Evolutionary conservation across 2,797 vertebrate genomes (phyloP).

Genomic region (Danio kyathit): DNA sequence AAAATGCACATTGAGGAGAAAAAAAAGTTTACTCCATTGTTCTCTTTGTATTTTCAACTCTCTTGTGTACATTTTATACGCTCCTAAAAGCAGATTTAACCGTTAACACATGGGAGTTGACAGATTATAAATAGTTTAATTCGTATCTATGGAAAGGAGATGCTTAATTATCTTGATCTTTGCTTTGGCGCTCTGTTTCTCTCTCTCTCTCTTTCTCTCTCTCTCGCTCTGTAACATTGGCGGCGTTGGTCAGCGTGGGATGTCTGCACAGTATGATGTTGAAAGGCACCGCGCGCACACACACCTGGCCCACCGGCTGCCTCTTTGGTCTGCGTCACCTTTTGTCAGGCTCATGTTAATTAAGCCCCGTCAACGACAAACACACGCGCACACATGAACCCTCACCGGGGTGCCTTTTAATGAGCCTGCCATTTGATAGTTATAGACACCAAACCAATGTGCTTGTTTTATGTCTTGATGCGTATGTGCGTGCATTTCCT

Average conservation of each 20-base stretch:
- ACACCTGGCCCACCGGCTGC: slow-evolving; percentile 82
- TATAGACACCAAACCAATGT: slow-evolving; percentile 73
- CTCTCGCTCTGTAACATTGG: slow-evolving; percentile 51
- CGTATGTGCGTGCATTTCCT: slow-evolving; percentile 33
- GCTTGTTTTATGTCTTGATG: slow-evolving; percentile 72
- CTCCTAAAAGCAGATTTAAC: slow-evolving; percentile 29
- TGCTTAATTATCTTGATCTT: slow-evolving; percentile 37
- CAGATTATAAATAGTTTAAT: slow-evolving; percentile 28
- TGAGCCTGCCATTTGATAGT: slow-evolving; percentile 82
- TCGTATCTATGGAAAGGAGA: slow-evolving; percentile 33
- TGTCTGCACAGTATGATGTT: slow-evolving; percentile 71
- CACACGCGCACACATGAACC: slow-evolving; percentile 63
- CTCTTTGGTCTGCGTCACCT: slow-evolving; percentile 84
- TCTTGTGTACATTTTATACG: not conserved
- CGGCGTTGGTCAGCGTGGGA: slow-evolving; percentile 69
- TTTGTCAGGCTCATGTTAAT: slow-evolving; percentile 86
- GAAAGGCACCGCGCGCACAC: slow-evolving; percentile 75
- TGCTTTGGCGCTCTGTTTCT: slow-evolving; percentile 18
- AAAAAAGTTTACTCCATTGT: slow-evolving; percentile 3
- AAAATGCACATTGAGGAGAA: not conserved
- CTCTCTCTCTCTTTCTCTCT: not conserved
- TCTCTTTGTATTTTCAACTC: slow-evolving; percentile 13
- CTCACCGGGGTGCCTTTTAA: slow-evolving; percentile 81
- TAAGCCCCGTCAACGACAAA: slow-evolving; percentile 79
- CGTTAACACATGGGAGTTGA: slow-evolving; percentile 2